These are phyloP conservation scores for Connochaetes taurinus DNA, from an alignment of 2,113 vertebrate species.

Conservation along the genomic window DNA sequence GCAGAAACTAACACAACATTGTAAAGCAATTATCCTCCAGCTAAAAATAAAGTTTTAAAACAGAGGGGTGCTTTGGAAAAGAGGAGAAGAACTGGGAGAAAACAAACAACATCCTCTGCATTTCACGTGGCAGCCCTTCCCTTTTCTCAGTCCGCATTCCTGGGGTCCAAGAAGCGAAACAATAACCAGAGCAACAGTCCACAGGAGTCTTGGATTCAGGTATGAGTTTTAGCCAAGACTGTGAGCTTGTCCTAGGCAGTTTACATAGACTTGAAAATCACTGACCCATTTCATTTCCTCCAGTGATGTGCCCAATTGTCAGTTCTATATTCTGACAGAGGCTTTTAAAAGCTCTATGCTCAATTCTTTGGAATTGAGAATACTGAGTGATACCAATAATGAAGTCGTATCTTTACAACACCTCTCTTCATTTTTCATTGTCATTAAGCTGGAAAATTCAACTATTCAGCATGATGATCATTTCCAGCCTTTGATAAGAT, in stretches of 20 bases:
- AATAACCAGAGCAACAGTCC: background rate
- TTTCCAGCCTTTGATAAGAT: constrained; percentile 63
- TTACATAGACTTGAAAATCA: constrained; percentile 25
- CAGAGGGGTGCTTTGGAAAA: background rate
- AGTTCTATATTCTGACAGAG: constrained; percentile 4
- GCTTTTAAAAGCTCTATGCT: constrained; percentile 10
- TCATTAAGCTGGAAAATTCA: constrained; percentile 58
- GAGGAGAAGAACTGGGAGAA: background rate
- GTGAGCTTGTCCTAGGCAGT: background rate
- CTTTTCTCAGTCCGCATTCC: background rate
- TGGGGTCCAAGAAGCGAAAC: background rate
- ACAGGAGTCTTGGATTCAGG: background rate
- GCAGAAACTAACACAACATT: background rate
- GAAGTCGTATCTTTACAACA: constrained; percentile 49
- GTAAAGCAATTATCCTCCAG: background rate
- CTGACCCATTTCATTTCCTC: constrained; percentile 5
- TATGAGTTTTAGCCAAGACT: background rate
- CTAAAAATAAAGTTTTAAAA: background rate
- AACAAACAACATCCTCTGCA: background rate
- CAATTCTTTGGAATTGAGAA: constrained; percentile 31
- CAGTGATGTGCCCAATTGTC: background rate
- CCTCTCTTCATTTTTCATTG: constrained; percentile 45
- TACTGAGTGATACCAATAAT: constrained; percentile 19
- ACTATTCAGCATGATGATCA: constrained; percentile 41
- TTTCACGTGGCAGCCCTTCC: background rate